These are phyloP conservation scores for Esperia sulphurella DNA, from an alignment of 2,888 invertebrate species.

Conservation along the genomic window DNA sequence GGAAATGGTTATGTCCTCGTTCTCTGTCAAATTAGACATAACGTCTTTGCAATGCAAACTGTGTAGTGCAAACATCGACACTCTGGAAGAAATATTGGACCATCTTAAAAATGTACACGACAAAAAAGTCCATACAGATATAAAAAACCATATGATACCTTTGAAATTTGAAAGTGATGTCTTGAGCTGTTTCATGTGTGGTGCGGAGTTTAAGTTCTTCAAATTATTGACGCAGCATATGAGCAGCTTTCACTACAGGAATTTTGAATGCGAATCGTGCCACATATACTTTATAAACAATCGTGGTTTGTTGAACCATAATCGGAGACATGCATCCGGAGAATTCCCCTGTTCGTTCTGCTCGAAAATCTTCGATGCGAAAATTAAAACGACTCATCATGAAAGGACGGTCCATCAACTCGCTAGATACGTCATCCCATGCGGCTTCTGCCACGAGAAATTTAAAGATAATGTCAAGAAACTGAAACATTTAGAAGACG, in stretches of 20 bases:
- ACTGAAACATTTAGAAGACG: constrained; percentile 25
- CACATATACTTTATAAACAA: constrained; percentile 33
- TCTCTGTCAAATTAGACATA: constrained; percentile 44
- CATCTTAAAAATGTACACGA: constrained; percentile 24
- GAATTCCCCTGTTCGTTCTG: constrained; percentile 45
- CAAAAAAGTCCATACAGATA: constrained; percentile 24
- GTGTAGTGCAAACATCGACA: constrained; percentile 5
- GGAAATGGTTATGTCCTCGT: constrained; percentile 27
- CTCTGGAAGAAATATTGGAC: constrained; percentile 7
- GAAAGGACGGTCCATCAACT: constrained; percentile 23
- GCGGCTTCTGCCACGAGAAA: constrained; percentile 32
- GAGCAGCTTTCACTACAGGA: constrained; percentile 41
- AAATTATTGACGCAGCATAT: constrained; percentile 33
- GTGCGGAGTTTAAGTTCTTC: constrained; percentile 16
- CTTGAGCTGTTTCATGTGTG: constrained; percentile 25
- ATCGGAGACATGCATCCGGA: constrained; percentile 31
- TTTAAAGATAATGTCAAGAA: constrained; percentile 28
- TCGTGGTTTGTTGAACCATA: constrained; percentile 18
- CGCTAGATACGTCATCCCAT: constrained; percentile 20
- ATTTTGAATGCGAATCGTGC: constrained; percentile 35
- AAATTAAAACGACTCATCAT: constrained; percentile 51
- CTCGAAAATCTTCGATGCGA: constrained; percentile 49
- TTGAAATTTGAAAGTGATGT: constrained; percentile 30
- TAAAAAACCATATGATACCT: constrained; percentile 37
- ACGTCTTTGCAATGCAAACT: constrained; percentile 19